These are phyloP conservation scores for Hymenopus coronatus DNA, from an alignment of 2,888 invertebrate species.

Conservation along the genomic window DNA sequence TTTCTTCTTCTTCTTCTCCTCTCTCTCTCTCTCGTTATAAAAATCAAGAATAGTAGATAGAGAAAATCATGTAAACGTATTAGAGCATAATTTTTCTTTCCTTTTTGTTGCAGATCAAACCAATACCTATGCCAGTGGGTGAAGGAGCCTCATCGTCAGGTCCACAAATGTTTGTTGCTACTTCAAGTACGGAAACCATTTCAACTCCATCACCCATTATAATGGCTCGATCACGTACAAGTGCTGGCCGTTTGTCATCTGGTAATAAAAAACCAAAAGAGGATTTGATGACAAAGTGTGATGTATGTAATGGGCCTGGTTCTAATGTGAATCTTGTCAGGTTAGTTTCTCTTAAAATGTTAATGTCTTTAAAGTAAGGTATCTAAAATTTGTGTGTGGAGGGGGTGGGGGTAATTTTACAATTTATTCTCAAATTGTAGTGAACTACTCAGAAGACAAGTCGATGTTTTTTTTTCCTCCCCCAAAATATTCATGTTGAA, in stretches of 20 bases:
- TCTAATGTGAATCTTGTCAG: conserved; percentile 64
- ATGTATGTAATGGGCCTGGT: conserved; percentile 63
- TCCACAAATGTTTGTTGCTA: conserved; percentile 76
- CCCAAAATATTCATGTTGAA: too few species aligned
- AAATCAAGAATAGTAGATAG: too few species aligned
- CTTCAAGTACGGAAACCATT: conserved; percentile 49
- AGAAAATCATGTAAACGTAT: not conserved
- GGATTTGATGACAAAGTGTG: conserved; percentile 57
- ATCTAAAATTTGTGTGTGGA: too few species aligned
- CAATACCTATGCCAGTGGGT: conserved; percentile 75
- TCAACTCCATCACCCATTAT: conserved; percentile 44
- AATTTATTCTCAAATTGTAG: too few species aligned
- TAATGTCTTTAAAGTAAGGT: too few species aligned
- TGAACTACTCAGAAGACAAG: too few species aligned
- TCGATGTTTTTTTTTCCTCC: too few species aligned
- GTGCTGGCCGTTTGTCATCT: conserved; percentile 34
- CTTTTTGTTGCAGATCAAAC: conserved; percentile 60
- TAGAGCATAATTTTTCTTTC: not conserved
- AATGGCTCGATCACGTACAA: conserved; percentile 34
- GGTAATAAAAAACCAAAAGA: conserved; percentile 43
- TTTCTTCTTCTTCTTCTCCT: too few species aligned
- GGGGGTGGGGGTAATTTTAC: too few species aligned
- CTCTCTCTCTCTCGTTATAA: too few species aligned
- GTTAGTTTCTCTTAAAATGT: conserved; percentile 46
- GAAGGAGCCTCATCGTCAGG: conserved; percentile 60